These are phyloP conservation scores for Pristionchus exspectatus DNA, from an alignment of 2,888 invertebrate genomes.

Conservation along the genomic window DNA sequence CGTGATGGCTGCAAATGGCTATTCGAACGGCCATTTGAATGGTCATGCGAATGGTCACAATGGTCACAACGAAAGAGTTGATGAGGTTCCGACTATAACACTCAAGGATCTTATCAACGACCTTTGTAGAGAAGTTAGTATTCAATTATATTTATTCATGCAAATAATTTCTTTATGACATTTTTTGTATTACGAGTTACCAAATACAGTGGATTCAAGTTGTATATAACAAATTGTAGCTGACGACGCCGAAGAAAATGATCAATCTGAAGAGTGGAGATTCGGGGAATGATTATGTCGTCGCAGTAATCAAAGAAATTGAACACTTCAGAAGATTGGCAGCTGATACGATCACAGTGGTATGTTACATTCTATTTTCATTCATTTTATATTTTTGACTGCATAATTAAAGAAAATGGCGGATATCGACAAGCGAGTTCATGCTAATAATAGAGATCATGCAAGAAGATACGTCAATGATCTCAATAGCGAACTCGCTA, in stretches of 20 bases:
- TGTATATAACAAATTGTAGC: background rate
- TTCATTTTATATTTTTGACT: background rate
- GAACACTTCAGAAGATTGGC: background rate
- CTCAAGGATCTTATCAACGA: conserved; percentile 9
- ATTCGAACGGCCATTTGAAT: conserved; percentile 7
- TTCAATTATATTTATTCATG: background rate
- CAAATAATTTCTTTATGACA: background rate
- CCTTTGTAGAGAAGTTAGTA: background rate
- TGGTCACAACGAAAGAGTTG: background rate
- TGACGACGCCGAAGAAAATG: background rate
- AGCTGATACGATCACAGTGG: background rate
- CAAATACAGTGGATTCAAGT: background rate
- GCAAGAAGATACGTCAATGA: conserved; percentile 30
- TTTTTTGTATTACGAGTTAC: background rate
- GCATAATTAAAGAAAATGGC: background rate
- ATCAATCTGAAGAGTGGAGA: conserved; percentile 38
- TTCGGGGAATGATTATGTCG: conserved; percentile 25
- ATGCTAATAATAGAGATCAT: conserved; percentile 2
- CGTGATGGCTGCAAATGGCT: conserved; percentile 31
- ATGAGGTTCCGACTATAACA: background rate
- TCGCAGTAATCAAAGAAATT: background rate
- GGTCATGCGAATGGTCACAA: background rate
- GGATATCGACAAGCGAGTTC: conserved; percentile 24
- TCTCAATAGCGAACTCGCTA: background rate
- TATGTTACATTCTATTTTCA: background rate